Percentiles rank a stretch among this genome's conserved stretches.
Conservation (phyloP, 2,113 vertebrate species). For the Noturus placidus region DNA sequence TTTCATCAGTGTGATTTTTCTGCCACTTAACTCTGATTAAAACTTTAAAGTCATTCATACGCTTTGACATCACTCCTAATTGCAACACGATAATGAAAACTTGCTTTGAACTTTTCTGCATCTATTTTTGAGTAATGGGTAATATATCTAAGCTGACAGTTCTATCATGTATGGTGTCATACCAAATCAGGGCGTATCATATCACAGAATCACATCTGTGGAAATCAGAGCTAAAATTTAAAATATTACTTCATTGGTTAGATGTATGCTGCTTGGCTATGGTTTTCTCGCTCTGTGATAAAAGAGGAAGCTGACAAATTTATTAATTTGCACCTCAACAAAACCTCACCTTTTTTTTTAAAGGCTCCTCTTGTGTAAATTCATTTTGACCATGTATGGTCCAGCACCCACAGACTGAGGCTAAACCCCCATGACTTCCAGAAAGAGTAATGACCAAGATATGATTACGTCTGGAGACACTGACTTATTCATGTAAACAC, state of each 20-base stretch:
- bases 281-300: neutral
- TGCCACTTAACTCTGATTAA: constrained; percentile 20
- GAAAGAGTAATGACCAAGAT: constrained; percentile 25
- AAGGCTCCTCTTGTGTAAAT: constrained; percentile 4
- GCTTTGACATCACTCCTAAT: neutral
- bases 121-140: constrained; percentile 38
- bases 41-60: neutral
- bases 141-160: constrained; percentile 36
- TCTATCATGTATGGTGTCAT: constrained; percentile 28
- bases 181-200: constrained; percentile 17
- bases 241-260: neutral
- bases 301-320: neutral
- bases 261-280: neutral
- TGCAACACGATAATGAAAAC: constrained; percentile 22
- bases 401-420: neutral
- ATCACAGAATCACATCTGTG: neutral
- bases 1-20: neutral
- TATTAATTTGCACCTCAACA: neutral
- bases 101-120: constrained; percentile 6
- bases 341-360: neutral
- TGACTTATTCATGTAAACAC: constrained; percentile 38
- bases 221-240: constrained; percentile 22
- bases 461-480: neutral
- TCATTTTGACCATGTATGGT: neutral
- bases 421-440: neutral